Percentiles rank a stretch among this genome's conserved stretches.
Conservation (phyloP, 2,113 vertebrate genomes). For the mouse (Mus musculus) region GRCm39 chr15:27178001-27178500, state of each 20-base stretch:
- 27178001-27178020: neutral
- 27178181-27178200: constrained; percentile 19
- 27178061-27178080: neutral
- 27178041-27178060: neutral
- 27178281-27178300: neutral
- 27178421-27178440: constrained; percentile 70
- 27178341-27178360: neutral
- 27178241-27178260: constrained; percentile 65
- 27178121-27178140: neutral
- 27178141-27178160: constrained; percentile 56
- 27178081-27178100: neutral
- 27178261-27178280: constrained; percentile 60
- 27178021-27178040: neutral
- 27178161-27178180: constrained; percentile 60
- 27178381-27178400: constrained; percentile 52
- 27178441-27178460: constrained; percentile 53
- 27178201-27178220: neutral
- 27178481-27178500: constrained; percentile 50
- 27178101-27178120: neutral
- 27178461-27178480: constrained; percentile 66
- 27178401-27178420: constrained; percentile 44
- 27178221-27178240: constrained; percentile 32
- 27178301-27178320: neutral
- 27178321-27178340: neutral
- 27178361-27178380: neutral